Conservation (phyloP, 2,113 vertebrate species). For the Gobius niger region DNA sequence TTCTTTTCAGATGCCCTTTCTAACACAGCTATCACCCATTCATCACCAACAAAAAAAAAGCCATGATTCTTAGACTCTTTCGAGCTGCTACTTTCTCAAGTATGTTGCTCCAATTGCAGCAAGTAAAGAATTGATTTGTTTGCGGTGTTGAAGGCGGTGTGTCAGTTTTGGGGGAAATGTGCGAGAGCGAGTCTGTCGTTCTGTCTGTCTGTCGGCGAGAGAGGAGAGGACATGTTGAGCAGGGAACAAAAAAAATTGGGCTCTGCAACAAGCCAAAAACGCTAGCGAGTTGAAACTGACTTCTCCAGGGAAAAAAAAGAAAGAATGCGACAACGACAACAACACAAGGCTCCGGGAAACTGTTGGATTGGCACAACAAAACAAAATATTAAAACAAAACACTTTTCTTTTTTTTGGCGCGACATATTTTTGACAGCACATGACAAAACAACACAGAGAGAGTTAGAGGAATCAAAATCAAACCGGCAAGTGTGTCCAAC, state of each 20-base stretch:
- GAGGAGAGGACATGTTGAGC: conserved; percentile 31
- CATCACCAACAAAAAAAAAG: conserved; percentile 33
- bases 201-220: conserved; percentile 31
- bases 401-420: conserved; percentile 46
- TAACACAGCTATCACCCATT: conserved; percentile 14
- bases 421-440: conserved; percentile 59
- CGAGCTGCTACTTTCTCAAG: conserved; percentile 40
- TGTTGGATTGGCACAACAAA: conserved; percentile 42
- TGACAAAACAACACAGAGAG: conserved; percentile 57
- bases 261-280: conserved; percentile 59
- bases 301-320: conserved; percentile 22
- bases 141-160: conserved; percentile 55
- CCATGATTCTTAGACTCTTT: conserved; percentile 38
- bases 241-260: conserved; percentile 54
- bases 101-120: conserved; percentile 28
- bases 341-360: conserved; percentile 47
- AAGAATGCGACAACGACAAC: conserved; percentile 17
- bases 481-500: conserved; percentile 54
- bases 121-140: conserved; percentile 65
- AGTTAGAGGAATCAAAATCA: conserved; percentile 62
- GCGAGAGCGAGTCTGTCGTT: conserved; percentile 51
- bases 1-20: too few relatives aligned
- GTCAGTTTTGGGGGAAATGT: conserved; percentile 59
- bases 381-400: conserved; percentile 36
- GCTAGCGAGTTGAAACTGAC: conserved; percentile 59